These are phyloP conservation scores for Platerodrilus igneus DNA, from an alignment of 2,888 invertebrate genomes.

Conservation along the genomic window DNA sequence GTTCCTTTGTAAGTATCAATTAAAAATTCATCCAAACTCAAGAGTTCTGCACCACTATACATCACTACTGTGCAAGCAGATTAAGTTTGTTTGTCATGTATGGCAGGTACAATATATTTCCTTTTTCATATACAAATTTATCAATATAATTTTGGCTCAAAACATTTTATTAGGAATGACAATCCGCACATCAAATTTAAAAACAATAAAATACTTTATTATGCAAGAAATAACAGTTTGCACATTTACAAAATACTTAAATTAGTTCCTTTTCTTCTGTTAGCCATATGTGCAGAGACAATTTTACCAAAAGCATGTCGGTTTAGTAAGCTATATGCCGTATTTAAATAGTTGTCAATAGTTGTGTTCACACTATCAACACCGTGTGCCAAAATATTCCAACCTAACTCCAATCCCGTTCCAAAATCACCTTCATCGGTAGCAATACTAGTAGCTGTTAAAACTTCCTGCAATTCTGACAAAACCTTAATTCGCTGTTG, in stretches of 20 bases:
- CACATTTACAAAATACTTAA: slow-evolving; percentile 48
- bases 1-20: too few species aligned
- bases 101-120: too few species aligned
- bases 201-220: too few species aligned
- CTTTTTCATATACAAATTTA: too few species aligned
- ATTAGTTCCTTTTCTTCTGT: slow-evolving; percentile 57
- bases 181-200: too few species aligned
- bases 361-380: slow-evolving; percentile 62
- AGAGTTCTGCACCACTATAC: too few species aligned
- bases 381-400: slow-evolving; percentile 78
- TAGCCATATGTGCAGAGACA: slow-evolving; percentile 67
- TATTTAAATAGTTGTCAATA: slow-evolving; percentile 60
- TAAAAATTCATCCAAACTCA: too few species aligned
- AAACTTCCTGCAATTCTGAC: slow-evolving; percentile 71
- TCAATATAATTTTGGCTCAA: too few species aligned
- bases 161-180: too few species aligned
- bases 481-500: slow-evolving; percentile 58
- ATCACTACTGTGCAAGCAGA: too few species aligned
- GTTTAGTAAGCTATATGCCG: slow-evolving; percentile 72
- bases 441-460: slow-evolving; percentile 82
- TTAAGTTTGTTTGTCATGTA: too few species aligned
- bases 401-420: slow-evolving; percentile 83
- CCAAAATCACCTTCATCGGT: slow-evolving; percentile 95
- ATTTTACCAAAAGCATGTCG: slow-evolving; percentile 71
- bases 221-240: too few species aligned